Evolutionary conservation across 2,113 vertebrate genomes (phyloP).

Genomic region (Nycticryphes semicollaris): DNA sequence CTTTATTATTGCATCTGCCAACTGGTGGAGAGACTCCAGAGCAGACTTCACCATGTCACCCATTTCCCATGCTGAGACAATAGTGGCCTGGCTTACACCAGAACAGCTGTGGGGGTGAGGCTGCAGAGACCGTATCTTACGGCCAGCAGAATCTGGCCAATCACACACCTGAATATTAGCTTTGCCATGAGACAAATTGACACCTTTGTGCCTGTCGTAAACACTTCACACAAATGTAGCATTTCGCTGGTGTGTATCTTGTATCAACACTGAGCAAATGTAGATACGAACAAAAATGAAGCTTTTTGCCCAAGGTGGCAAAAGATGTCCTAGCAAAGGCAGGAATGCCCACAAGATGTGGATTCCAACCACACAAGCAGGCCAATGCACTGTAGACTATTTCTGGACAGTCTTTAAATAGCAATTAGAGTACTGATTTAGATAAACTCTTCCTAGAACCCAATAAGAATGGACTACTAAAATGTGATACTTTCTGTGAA

Average conservation of each 20-base stretch:
- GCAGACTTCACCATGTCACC: background rate
- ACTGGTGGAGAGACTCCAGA: background rate
- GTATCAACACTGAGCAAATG: background rate
- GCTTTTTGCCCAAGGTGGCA: background rate
- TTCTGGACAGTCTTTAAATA: background rate
- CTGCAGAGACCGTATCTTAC: background rate
- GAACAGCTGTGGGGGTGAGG: background rate
- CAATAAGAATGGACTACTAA: background rate
- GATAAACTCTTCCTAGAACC: background rate
- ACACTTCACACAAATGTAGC: background rate
- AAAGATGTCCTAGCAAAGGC: background rate
- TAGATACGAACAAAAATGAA: background rate
- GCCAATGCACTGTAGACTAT: background rate
- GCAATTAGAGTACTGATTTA: background rate
- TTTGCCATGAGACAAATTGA: background rate
- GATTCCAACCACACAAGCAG: background rate
- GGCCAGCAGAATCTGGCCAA: background rate
- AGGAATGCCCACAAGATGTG: background rate
- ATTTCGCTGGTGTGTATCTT: background rate
- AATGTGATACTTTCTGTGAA: background rate
- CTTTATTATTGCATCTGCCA: background rate
- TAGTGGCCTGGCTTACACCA: background rate
- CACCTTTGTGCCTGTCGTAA: background rate
- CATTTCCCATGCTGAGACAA: background rate
- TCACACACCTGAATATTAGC: background rate